Conservation (phyloP, 2,113 vertebrate species). For the Recurvirostra avosetta region DNA sequence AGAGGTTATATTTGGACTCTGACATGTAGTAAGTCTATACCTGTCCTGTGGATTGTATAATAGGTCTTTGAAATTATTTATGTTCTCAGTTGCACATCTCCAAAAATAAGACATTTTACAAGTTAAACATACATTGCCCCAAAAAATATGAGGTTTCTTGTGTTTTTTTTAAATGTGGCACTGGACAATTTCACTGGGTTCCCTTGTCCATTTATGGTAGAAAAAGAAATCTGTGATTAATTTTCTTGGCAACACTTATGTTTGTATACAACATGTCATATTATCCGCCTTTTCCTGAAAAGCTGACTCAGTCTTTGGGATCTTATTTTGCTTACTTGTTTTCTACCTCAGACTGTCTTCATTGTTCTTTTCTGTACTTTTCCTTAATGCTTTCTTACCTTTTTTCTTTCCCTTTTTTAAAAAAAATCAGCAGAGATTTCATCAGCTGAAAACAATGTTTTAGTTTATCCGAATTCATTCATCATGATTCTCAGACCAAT, state of each 20-base stretch:
- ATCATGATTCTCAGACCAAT: not conserved
- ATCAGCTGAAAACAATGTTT: not conserved
- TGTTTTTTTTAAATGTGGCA: not conserved
- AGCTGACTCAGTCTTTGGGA: not conserved
- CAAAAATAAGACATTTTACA: not conserved
- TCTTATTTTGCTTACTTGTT: not conserved
- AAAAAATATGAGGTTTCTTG: not conserved
- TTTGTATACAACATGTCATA: not conserved
- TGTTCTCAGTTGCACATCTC: not conserved
- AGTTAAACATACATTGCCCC: not conserved
- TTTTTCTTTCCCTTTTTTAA: not conserved
- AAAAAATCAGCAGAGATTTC: not conserved
- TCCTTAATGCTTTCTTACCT: not conserved
- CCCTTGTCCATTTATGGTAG: not conserved
- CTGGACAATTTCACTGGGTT: not conserved
- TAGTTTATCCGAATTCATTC: not conserved
- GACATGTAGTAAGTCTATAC: not conserved
- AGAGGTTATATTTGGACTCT: not conserved
- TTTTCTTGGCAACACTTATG: not conserved
- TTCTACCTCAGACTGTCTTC: not conserved
- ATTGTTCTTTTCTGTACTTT: not conserved
- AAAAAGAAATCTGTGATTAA: not conserved
- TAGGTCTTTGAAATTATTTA: not conserved
- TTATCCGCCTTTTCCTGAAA: not conserved
- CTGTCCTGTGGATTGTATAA: not conserved